Conservation (phyloP, 2,113 vertebrate genomes). For the Neolamprologus falcicula region DNA sequence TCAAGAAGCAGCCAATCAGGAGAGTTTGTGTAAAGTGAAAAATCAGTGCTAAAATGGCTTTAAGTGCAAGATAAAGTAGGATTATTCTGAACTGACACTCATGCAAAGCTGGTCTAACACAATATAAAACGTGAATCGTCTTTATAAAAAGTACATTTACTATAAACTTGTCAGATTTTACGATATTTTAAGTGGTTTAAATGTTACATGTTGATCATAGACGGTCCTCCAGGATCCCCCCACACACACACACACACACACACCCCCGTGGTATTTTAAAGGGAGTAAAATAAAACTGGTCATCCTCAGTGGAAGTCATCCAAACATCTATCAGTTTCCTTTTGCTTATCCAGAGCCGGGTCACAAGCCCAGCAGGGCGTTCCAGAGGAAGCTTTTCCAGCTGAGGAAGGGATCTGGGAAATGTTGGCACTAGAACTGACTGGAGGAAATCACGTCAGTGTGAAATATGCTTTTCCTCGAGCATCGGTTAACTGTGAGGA, state of each 20-base stretch:
- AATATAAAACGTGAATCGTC: not conserved
- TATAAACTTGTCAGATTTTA: not conserved
- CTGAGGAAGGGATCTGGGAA: not conserved
- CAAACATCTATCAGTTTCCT: not conserved
- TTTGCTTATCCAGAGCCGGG: not conserved
- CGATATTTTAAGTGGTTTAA: not conserved
- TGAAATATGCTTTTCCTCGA: not conserved
- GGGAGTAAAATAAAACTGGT: not conserved
- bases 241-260: no score
- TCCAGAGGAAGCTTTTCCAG: not conserved
- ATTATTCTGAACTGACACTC: not conserved
- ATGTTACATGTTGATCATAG: not conserved
- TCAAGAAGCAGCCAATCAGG: not conserved
- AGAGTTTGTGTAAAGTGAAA: not conserved
- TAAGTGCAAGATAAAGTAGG: not conserved
- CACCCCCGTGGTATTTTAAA: not conserved
- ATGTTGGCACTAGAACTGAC: not conserved
- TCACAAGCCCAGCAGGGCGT: not conserved
- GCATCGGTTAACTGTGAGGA: not conserved
- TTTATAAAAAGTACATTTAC: not conserved
- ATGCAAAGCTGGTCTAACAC: not conserved
- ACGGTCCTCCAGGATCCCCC: not conserved
- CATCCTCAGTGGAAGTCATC: not conserved
- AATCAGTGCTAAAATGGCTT: not conserved
- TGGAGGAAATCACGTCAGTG: not conserved